A percentile compares a stretch with the other conserved stretches of the same genome.
phyloP scores from a whole-genome alignment of 2,888 invertebrate genomes.

The Eretmocerus hayati region DNA sequence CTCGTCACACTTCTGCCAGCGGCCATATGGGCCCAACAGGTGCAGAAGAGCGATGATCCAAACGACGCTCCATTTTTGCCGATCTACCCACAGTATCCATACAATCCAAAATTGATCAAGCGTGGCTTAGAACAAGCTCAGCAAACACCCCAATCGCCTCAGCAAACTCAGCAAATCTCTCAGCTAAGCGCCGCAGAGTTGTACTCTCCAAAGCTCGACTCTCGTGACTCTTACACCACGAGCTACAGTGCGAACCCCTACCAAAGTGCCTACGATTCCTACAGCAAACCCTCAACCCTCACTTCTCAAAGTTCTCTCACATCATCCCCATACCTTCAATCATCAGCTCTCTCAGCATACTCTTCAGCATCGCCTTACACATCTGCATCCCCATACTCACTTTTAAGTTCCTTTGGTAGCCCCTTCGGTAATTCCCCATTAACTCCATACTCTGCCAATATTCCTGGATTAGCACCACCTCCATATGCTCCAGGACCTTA shows the following conservation, averaged over 20 bases:
- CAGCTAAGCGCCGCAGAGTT: conserved; percentile 34
- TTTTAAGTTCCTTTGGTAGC: conserved; percentile 20
- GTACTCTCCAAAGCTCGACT: conserved; percentile 36
- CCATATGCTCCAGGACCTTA: neutral
- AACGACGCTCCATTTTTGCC: conserved; percentile 43
- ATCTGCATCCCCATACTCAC: conserved; percentile 10
- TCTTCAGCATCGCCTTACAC: neutral
- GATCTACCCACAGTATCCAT: conserved; percentile 39
- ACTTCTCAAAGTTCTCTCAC: conserved; percentile 6
- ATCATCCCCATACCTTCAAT: conserved; percentile 8
- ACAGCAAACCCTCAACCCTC: conserved; percentile 26
- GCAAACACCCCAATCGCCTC: neutral
- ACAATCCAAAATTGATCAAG: conserved; percentile 41
- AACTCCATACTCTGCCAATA: neutral
- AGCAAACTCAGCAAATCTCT: conserved; percentile 21
- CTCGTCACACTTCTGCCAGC: conserved; percentile 33
- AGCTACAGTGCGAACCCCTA: conserved; percentile 33
- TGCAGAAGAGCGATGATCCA: conserved; percentile 29
- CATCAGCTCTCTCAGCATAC: neutral
- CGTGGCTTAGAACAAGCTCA: conserved; percentile 32
- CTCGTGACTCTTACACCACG: conserved; percentile 34
- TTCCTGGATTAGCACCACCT: neutral
- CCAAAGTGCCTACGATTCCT: conserved; percentile 31
- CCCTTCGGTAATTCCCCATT: conserved; percentile 20
- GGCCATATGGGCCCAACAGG: conserved; percentile 31